Percentiles rank a stretch among this genome's conserved stretches.
phyloP scores from a whole-genome alignment of 2,888 invertebrate species.

The Pyrrhosoma nymphula region DNA sequence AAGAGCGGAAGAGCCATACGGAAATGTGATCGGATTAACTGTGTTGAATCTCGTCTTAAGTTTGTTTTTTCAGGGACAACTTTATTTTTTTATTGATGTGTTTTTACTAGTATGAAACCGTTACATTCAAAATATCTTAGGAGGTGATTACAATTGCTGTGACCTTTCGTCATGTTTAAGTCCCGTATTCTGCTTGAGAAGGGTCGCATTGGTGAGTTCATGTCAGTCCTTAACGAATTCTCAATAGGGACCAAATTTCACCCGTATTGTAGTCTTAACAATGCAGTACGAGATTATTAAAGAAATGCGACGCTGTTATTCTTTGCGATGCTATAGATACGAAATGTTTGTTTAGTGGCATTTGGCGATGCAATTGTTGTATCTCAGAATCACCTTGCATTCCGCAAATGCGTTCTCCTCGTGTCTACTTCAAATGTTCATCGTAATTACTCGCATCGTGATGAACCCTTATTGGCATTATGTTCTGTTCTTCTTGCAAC shows the following conservation, averaged over 20 bases:
- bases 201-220: conserved; percentile 63
- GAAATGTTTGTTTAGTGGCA: background rate
- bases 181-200: conserved; percentile 61
- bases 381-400: background rate
- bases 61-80: conserved; percentile 40
- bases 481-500: no score
- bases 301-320: background rate
- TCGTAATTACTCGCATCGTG: background rate
- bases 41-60: background rate
- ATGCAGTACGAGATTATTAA: background rate
- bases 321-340: background rate
- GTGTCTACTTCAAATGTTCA: background rate
- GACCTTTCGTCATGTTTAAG: conserved; percentile 57
- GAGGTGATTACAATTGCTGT: conserved; percentile 58
- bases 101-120: conserved; percentile 59
- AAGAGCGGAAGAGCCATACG: conserved; percentile 41
- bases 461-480: no score
- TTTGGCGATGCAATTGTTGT: background rate
- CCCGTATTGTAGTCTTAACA: background rate
- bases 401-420: background rate
- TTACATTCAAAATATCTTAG: conserved; percentile 47
- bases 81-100: conserved; percentile 24
- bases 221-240: background rate
- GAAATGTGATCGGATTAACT: conserved; percentile 21
- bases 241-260: background rate